A percentile compares a stretch with the other conserved stretches of the same genome.
Evolutionary conservation across 2,113 vertebrate species (phyloP).

Genomic region (Baryphthengus martii): DNA sequence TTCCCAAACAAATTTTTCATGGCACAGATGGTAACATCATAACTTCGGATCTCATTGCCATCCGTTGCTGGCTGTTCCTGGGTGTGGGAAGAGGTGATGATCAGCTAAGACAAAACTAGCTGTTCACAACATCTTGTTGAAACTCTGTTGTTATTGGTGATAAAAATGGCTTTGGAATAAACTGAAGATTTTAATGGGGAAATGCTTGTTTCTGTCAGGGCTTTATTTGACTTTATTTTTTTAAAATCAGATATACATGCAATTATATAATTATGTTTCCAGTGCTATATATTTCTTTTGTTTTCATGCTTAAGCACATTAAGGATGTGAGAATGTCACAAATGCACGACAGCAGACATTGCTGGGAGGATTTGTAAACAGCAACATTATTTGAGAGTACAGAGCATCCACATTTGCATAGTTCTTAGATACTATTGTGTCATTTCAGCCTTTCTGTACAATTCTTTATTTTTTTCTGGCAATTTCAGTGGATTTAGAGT

Average conservation of each 20-base stretch:
- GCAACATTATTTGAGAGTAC: not conserved
- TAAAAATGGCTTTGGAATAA: slow-evolving; percentile 22
- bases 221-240: not conserved
- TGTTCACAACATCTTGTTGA: slow-evolving; percentile 14
- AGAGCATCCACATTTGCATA: not conserved
- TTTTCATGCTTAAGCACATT: not conserved
- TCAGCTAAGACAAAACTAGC: slow-evolving; percentile 38
- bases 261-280: not conserved
- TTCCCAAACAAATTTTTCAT: not conserved
- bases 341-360: not conserved
- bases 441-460: not conserved
- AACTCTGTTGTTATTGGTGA: slow-evolving; percentile 15
- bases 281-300: not conserved
- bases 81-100: slow-evolving; percentile 43
- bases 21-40: slow-evolving; percentile 39
- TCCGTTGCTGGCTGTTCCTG: slow-evolving; percentile 26
- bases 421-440: not conserved
- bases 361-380: not conserved
- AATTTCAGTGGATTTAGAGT: not conserved
- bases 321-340: not conserved
- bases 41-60: not conserved
- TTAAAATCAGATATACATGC: not conserved
- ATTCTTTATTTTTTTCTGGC: not conserved
- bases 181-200: not conserved
- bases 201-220: not conserved